These are phyloP conservation scores for Platalea minor DNA, from an alignment of 2,797 vertebrate genomes.

Conservation along the genomic window DNA sequence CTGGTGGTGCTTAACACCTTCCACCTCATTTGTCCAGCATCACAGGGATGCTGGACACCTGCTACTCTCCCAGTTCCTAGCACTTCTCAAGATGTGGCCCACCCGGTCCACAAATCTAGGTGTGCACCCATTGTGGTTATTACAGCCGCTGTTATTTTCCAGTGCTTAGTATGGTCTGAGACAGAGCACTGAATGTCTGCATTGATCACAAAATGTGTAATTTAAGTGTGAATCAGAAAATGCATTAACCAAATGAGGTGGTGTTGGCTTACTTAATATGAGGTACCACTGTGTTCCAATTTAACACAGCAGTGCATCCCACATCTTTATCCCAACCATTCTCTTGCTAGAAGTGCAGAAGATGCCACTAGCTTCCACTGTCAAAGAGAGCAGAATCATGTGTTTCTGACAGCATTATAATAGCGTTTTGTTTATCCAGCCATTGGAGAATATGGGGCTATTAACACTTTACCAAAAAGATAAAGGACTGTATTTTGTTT, in stretches of 20 bases:
- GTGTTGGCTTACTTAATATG: neutral
- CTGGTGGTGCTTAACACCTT: neutral
- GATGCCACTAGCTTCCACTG: neutral
- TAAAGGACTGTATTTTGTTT: neutral
- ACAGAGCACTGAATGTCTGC: neutral
- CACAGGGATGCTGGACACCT: neutral
- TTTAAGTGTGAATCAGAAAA: neutral
- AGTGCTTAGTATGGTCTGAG: neutral
- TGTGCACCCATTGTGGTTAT: neutral
- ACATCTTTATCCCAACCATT: neutral
- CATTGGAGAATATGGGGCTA: neutral
- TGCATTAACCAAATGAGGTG: neutral
- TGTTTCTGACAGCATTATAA: constrained; percentile 31
- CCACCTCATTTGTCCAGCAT: neutral
- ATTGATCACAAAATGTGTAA: neutral
- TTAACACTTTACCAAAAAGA: neutral
- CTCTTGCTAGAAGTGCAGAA: neutral
- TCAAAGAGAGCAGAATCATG: neutral
- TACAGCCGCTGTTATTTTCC: neutral
- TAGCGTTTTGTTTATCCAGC: neutral
- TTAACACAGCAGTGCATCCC: neutral
- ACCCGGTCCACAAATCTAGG: neutral
- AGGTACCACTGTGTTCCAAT: neutral
- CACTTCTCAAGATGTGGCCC: neutral
- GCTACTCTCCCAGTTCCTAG: neutral